Evolutionary conservation across 35 echinoderm and acorn worm species (phyloP), one percentile per base, ranked within the genome.

Genomic region (Amphiura filiformis): DNA sequence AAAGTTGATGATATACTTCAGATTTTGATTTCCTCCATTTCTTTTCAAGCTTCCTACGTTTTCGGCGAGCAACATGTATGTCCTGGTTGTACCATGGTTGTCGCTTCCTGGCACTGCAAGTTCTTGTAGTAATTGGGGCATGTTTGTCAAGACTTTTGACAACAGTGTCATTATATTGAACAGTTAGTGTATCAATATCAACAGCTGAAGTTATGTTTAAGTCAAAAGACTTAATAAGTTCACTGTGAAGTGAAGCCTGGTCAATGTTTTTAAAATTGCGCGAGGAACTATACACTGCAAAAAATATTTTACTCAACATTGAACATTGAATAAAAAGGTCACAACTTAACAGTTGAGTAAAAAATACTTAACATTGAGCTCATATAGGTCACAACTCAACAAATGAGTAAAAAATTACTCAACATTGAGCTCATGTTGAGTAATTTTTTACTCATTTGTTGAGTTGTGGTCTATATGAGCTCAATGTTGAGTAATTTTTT

Each of bases 81-180:
- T 88, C 77, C 2, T 57, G 0, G 33, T 37, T 79, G n/a, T 81
- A 83, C 81, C 81, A 47, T 14, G 44, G 81, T 76, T 41, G 78
- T 36, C 32, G 26, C 33, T 31, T 76, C 15, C 86, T 12, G 56
- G 49, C 33, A 13, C 22, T 20, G 32, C 78, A 64, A 5, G 38
- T 34, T 26, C 76, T 88, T 15, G 31, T 39, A 88, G 77, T 80
- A 1, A 35, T 26, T 56, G 86, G 86, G 0, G 77, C 86, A 88
- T 35, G 33, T n/a, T 18, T 18, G 80, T 80, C 86, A 79, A 80
- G 86, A 88, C n/a, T 32, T 14, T 28, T 31, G 32, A 15, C 17
- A 35, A 86, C 20, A 0, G 84, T 76, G n/a, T 37, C 65, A 38
- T 86, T 35, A 23, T 76, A 86, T 70, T 2, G 17, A n/a, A n/a